Evolutionary conservation across 2,797 vertebrate genomes (phyloP).

Genomic region (Poecilia picta): DNA sequence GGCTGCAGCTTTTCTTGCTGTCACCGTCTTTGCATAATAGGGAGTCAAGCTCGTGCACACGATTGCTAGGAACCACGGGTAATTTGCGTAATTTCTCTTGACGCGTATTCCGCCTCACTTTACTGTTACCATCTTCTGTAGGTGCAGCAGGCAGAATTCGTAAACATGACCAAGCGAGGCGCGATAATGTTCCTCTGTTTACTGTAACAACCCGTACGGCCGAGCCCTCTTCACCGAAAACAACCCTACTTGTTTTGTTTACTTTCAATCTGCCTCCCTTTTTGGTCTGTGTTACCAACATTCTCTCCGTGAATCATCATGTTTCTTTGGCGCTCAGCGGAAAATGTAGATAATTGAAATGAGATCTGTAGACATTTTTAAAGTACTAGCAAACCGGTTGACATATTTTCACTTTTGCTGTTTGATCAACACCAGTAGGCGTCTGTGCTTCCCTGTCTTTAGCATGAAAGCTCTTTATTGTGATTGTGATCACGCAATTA

Average conservation of each 20-base stretch:
- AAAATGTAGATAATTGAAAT: neutral
- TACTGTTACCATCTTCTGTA: neutral
- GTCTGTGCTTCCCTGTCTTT: neutral
- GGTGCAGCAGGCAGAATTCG: neutral
- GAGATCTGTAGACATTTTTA: slow-evolving; percentile 23
- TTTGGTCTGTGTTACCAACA: neutral
- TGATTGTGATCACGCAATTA: neutral
- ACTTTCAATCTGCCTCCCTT: slow-evolving; percentile 2
- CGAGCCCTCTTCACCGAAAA: neutral
- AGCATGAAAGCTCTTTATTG: neutral
- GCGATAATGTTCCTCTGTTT: neutral
- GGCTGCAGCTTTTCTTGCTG: slow-evolving; percentile 42
- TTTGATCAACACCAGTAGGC: neutral
- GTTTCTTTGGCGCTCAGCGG: slow-evolving; percentile 10
- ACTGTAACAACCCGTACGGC: neutral
- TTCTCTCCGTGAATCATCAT: neutral
- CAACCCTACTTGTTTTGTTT: neutral
- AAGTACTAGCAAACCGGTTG: neutral
- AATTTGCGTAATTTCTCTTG: neutral
- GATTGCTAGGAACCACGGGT: slow-evolving; percentile 20
- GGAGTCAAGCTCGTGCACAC: slow-evolving; percentile 16
- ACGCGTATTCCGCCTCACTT: neutral
- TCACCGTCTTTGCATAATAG: slow-evolving; percentile 57
- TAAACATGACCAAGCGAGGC: neutral
- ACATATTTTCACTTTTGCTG: neutral